Evolutionary conservation across 1,140 invertebrate species (phyloP), one percentile per base, ranked within the genome.

Genomic region (Metopolophium dirhodum): DNA sequence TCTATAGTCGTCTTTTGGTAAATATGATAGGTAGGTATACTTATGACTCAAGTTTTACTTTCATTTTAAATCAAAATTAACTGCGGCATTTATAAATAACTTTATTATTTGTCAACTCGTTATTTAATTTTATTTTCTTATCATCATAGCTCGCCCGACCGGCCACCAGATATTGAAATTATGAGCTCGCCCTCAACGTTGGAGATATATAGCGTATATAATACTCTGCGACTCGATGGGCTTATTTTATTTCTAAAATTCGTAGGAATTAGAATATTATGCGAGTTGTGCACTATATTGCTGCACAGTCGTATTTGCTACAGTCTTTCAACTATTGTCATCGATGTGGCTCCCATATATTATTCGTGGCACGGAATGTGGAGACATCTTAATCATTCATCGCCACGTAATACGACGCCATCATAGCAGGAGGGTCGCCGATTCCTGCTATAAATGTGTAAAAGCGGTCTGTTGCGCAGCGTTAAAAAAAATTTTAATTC

Each of bases 141-240:
- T n/a, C n/a, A 18, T n/a, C 6, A 77, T 18, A 77, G 22, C 14
- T 14, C 57, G 11, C 30, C 14, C n/a, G 8, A 77, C 4, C 11
- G n/a, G 14, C n/a, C 6, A 3, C 61, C 9, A 77, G 14, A n/a
- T 18, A 51, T n/a, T n/a, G 18, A 77, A 77, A 77, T 18, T 77
- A n/a, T 18, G 0, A 35, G n/a, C 11, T n/a, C 30, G 14, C 1
- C 1, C n/a, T 6, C 11, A 2, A 35, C 1, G 0, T 68, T 18
- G 0, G 14, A n/a, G 14, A n/a, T n/a, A n/a, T 6, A n/a, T 23
- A 54, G 6, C 20, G 6, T 20, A 11, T n/a, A 68, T 18, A 68
- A n/a, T n/a, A n/a, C 30, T 68, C n/a, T 68, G 61, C 4, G 14
- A n/a, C 0, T 77, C 14, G 14, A 18, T 7, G n/a, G 4, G 14